phyloP scores from a whole-genome alignment of 2,888 invertebrate genomes.

The Biston stratarius region DNA sequence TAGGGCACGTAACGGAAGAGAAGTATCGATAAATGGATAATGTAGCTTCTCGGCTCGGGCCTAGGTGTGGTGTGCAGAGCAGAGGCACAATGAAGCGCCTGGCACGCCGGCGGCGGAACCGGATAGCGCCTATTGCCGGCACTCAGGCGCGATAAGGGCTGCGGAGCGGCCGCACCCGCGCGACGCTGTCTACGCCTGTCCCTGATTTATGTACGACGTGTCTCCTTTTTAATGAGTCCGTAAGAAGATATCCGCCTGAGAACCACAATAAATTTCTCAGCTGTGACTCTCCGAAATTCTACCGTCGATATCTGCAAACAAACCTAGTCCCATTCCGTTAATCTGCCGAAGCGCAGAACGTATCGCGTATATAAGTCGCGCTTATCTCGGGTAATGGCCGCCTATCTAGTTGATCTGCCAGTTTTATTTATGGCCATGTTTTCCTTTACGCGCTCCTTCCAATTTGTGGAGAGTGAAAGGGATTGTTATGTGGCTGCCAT shows the following conservation, averaged over 20 bases:
- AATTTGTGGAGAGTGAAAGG: conserved; percentile 86
- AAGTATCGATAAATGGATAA: conserved; percentile 71
- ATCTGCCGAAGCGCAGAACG: conserved; percentile 78
- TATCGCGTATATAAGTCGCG: conserved; percentile 82
- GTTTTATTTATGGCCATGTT: conserved; percentile 86
- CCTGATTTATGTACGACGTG: conserved; percentile 86
- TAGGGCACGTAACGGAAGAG: conserved; percentile 50
- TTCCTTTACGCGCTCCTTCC: conserved; percentile 85
- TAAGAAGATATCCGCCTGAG: conserved; percentile 84
- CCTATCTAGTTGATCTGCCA: conserved; percentile 85
- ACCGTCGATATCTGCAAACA: conserved; percentile 84
- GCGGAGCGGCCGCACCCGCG: conserved; percentile 60
- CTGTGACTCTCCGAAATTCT: conserved; percentile 80
- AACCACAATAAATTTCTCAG: conserved; percentile 81
- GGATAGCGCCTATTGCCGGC: conserved; percentile 86
- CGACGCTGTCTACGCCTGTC: conserved; percentile 62
- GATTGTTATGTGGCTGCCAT: conserved; percentile 85
- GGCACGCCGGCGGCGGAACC: conserved; percentile 79
- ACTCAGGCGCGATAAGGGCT: conserved; percentile 75
- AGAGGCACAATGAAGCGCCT: conserved; percentile 70
- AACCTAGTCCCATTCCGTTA: conserved; percentile 75
- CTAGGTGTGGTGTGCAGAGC: conserved; percentile 47
- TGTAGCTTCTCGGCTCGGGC: conserved; percentile 68
- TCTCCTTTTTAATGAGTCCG: conserved; percentile 86
- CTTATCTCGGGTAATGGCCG: conserved; percentile 84